Percentiles rank a stretch among this genome's conserved stretches.
phyloP scores from a whole-genome alignment of 2,797 vertebrate species.

The Oryzias dopingdopingensis region DNA sequence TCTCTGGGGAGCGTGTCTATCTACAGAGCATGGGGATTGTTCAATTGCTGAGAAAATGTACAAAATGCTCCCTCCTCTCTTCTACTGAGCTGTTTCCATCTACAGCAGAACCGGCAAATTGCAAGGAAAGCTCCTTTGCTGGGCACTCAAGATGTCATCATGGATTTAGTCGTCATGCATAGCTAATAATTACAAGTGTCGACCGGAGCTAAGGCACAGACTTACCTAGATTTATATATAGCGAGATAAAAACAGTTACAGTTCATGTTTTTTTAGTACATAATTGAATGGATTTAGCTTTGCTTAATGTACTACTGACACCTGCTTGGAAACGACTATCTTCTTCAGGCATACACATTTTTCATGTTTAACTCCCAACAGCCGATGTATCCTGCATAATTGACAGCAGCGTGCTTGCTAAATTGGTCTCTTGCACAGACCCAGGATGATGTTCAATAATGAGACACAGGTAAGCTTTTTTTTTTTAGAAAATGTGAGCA shows the following conservation, averaged over 20 bases:
- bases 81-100: slow-evolving; percentile 58
- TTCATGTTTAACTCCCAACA: slow-evolving; percentile 66
- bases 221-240: slow-evolving; percentile 18
- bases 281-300: slow-evolving; percentile 57
- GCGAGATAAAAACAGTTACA: slow-evolving; percentile 8
- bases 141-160: slow-evolving; percentile 91
- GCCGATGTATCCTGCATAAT: slow-evolving; percentile 57
- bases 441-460: slow-evolving; percentile 40
- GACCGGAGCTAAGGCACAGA: slow-evolving; percentile 67
- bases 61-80: slow-evolving; percentile 87
- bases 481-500: not conserved
- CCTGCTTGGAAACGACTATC: slow-evolving; percentile 50
- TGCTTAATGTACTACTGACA: slow-evolving; percentile 55
- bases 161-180: slow-evolving; percentile 94
- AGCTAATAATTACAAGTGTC: slow-evolving; percentile 92
- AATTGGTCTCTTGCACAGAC: slow-evolving; percentile 60
- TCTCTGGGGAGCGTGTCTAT: slow-evolving; percentile 93
- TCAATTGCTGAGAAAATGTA: slow-evolving; percentile 96
- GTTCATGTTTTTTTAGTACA: slow-evolving; percentile 35
- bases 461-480: slow-evolving; percentile 46
- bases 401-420: slow-evolving; percentile 60
- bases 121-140: slow-evolving; percentile 87
- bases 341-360: slow-evolving; percentile 56
- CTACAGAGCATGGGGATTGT: slow-evolving; percentile 88
- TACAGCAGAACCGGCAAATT: slow-evolving; percentile 78